Evolutionary conservation across 1,140 invertebrate genomes (phyloP), one percentile per base, ranked within the genome.

Genomic region (Thaumatotibia leucotreta): DNA sequence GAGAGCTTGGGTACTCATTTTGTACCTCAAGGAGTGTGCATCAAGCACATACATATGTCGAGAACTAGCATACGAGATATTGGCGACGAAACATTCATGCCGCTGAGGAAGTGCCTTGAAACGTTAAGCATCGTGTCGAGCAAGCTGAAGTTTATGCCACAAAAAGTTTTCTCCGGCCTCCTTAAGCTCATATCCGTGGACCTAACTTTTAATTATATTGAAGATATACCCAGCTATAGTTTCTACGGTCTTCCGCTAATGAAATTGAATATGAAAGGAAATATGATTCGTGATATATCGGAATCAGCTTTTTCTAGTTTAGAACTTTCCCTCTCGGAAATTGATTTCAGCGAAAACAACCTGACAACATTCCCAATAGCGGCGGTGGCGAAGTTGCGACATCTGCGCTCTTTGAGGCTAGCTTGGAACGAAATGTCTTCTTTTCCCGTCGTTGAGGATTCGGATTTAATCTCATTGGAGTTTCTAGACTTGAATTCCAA

Each of bases 401-500:
- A 95, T 72, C 85, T 98, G 17, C 91, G 93, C 17, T 94, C 94
- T 0, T 88, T 98, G 23, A 92, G 95, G 63, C 89, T 98, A 4
- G 95, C 97, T 0, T 97, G 96, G 94, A 98, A 98, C 80, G 94
- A 96, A 86, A 88, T 92, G 61, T 84, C 80, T 72, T 89, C 92
- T 61, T 92, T 97, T 23, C 93, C 94, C 1, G 92, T 93, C 69
- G 94, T 96, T 70, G 94, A 94, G 11, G 94, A 95, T 76, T 94
- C 95, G 4, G 92, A 93, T 58, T 88, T 97, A 49, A 93, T 93
- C 35, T 95, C 94, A 0, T 84, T 98, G 67, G 92, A 95, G 52
- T 95, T 95, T 76, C 92, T 98, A 67, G 97, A 98, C 88, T 89
- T 98, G 66, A 97, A 96, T 84, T 97, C 96, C 11, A 98, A 98